phyloP scores from a whole-genome alignment of 2,888 invertebrate genomes.

The Lysandra coridon region DNA sequence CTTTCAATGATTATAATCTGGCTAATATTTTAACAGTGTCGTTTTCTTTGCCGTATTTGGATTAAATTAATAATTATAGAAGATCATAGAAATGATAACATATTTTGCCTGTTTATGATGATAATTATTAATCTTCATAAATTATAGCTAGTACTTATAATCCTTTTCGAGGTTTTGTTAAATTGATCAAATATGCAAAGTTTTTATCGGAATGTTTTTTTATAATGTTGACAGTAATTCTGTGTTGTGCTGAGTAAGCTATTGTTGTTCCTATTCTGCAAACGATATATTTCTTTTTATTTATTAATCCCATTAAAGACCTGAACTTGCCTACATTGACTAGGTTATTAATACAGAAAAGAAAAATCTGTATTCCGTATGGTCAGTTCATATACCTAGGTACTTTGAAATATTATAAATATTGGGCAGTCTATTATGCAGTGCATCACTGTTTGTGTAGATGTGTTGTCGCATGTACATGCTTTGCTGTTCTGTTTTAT shows the following conservation, averaged over 20 bases:
- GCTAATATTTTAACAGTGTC: slow-evolving; percentile 10
- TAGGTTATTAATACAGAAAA: too few relatives aligned
- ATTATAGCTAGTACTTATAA: neutral
- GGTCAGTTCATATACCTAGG: too few relatives aligned
- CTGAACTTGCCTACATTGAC: too few relatives aligned
- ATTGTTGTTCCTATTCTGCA: neutral
- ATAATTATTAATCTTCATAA: neutral
- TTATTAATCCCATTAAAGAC: too few relatives aligned
- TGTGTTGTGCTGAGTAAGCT: neutral
- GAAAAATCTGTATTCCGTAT: too few relatives aligned
- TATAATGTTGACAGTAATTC: neutral
- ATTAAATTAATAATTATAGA: neutral
- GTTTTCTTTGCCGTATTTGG: neutral
- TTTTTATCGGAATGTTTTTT: too few relatives aligned
- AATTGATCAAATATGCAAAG: neutral
- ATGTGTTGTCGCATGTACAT: neutral
- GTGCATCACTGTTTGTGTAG: neutral
- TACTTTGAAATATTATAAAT: too few relatives aligned
- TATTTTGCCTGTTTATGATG: neutral
- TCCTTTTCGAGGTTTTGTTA: neutral
- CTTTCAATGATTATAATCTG: slow-evolving; percentile 1
- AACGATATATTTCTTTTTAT: too few relatives aligned
- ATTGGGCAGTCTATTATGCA: neutral
- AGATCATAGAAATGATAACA: neutral
- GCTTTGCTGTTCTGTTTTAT: neutral